phyloP scores from a whole-genome alignment of 2,888 invertebrate genomes.

The Lasiommata megera region DNA sequence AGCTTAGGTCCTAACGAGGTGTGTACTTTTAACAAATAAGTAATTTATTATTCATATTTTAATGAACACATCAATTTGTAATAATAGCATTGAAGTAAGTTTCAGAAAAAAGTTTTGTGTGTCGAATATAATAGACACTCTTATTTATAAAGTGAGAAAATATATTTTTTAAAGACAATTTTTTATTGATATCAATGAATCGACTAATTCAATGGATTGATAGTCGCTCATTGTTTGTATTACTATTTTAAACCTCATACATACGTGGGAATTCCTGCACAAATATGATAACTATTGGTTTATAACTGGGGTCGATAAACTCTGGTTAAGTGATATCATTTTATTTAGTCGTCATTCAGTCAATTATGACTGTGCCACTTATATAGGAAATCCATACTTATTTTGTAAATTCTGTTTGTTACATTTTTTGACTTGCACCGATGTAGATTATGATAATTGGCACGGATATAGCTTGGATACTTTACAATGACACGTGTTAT shows the following conservation, averaged over 20 bases:
- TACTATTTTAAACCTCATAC: background rate
- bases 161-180: no score
- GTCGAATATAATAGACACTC: background rate
- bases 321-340: constrained; percentile 4
- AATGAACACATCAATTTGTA: no score
- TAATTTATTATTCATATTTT: no score
- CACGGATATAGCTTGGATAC: no score
- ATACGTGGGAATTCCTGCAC: background rate
- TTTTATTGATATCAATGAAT: no score
- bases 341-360: background rate
- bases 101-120: background rate
- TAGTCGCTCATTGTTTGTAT: background rate
- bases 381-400: background rate
- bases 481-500: no score
- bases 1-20: constrained; percentile 72
- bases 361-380: no score
- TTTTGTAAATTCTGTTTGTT: no score
- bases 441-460: no score
- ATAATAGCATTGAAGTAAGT: background rate
- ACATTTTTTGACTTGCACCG: no score
- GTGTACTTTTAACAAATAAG: background rate
- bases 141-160: background rate
- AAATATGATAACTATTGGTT: background rate
- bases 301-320: background rate
- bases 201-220: background rate